Base-by-base conservation (phyloP, 2,113 vertebrate genomes). In the Xiphorhynchus elegans region DNA sequence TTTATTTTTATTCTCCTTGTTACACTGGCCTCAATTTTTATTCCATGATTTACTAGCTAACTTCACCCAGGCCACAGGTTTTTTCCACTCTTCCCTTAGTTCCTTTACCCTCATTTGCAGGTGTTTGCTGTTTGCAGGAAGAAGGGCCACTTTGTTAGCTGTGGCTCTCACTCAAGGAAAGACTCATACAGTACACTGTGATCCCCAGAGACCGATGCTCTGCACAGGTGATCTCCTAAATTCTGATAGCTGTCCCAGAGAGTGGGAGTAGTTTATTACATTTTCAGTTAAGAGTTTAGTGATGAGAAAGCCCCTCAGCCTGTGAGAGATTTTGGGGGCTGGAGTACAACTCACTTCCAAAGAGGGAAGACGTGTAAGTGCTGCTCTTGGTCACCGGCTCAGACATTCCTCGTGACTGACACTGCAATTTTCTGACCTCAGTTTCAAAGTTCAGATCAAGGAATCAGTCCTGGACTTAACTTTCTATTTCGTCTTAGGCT, bases 401-500 rank as follows among this genome's bases (percentile, higher is more conserved):
- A 81, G 70, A 40, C 63, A 67, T 20, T 21, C 28, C 31, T 9
- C 2, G 2, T n/a, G 42, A 85, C 89, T 93, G 91, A 96, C 85
- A 88, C 67, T 95, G 93, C 91, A 93, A 59, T 88, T 86, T 95
- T 85, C 81, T 93, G 84, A 95, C 90, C 90, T 90, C 72, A 7
- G 58, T 93, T 89, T 87, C 74, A 63, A 80, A 87, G 87, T 87
- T 94, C 87, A 94, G 75, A 80, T 55, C 62, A 76, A 93, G 87
- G 82, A 93, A 83, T 94, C 52, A 70, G 40, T 47, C 52, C 68
- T 83, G 72, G 63, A 64, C 67, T 93, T 96, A 95, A 94, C 87
- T 95, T 95, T 96, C 91, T 91, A 33, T 94, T 96, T 96, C 13
- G 13, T 84, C 92, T 96, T 93, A 94, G 75, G 81, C 75, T 88